Conservation (phyloP, 2,888 invertebrate genomes). For the Dryococelus australis region DNA sequence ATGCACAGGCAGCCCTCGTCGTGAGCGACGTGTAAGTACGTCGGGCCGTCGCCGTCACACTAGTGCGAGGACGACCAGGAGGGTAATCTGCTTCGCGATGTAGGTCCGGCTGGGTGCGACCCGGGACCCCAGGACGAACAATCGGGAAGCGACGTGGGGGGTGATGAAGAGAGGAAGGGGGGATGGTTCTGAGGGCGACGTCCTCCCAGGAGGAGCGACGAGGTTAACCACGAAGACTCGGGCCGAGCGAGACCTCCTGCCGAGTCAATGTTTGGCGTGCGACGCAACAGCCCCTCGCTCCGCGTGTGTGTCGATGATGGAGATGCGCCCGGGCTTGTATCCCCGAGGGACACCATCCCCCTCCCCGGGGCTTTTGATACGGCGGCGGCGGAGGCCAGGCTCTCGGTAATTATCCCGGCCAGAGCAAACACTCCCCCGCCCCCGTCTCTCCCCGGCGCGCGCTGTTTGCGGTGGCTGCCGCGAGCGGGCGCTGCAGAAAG, state of each 20-base stretch:
- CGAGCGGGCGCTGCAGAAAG: too few relatives aligned
- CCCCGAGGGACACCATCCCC: background rate
- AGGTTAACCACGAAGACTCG: background rate
- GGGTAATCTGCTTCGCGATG: too few relatives aligned
- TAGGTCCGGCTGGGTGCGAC: too few relatives aligned
- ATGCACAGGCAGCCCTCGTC: too few relatives aligned
- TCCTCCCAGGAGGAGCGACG: background rate
- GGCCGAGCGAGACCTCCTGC: too few relatives aligned
- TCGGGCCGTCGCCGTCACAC: too few relatives aligned
- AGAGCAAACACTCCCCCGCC: background rate
- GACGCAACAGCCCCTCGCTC: too few relatives aligned
- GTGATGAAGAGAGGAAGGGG: background rate
- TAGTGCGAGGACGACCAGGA: too few relatives aligned
- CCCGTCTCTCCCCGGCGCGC: background rate
- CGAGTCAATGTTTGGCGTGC: constrained; percentile 16
- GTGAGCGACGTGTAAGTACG: too few relatives aligned
- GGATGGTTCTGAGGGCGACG: background rate
- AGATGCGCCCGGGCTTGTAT: background rate
- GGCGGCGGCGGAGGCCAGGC: background rate
- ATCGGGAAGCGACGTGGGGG: too few relatives aligned
- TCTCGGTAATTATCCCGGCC: background rate
- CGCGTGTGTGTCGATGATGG: background rate
- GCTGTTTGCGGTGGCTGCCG: too few relatives aligned
- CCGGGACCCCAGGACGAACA: too few relatives aligned
- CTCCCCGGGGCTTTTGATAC: background rate